A percentile compares a stretch with the other conserved stretches of the same genome.
Evolutionary conservation across 2,888 invertebrate genomes (phyloP).

Genomic region (Xestia sexstrigata): DNA sequence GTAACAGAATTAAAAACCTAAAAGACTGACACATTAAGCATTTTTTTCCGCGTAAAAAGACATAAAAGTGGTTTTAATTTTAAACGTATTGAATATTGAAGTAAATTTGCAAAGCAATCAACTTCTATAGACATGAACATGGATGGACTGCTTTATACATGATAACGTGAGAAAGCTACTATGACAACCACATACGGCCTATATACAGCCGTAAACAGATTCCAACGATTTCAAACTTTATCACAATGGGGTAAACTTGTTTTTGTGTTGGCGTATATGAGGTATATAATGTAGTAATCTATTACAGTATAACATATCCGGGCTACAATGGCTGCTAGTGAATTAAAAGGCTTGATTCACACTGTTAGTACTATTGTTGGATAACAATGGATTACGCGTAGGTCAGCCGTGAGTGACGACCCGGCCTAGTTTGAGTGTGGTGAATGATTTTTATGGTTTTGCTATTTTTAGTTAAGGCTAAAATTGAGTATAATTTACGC

Average conservation of each 20-base stretch:
- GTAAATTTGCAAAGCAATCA: neutral
- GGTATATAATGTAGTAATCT: constrained; percentile 32
- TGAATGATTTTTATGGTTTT: constrained; percentile 20
- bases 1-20: neutral
- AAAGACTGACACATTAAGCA: neutral
- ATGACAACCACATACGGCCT: neutral
- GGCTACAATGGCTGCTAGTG: constrained; percentile 11
- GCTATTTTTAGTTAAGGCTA: neutral
- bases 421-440: constrained; percentile 38
- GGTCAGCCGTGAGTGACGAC: constrained; percentile 57
- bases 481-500: too few relatives aligned
- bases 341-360: constrained; percentile 54
- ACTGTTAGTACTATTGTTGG: constrained; percentile 43
- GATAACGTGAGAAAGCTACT: constrained; percentile 25
- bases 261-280: neutral
- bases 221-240: constrained; percentile 2
- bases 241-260: neutral
- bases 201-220: neutral
- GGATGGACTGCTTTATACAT: neutral
- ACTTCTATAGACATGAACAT: neutral
- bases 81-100: too few relatives aligned
- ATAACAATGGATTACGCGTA: constrained; percentile 37
- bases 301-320: constrained; percentile 49
- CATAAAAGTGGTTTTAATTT: too few relatives aligned
- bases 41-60: neutral